Evolutionary conservation across 2,113 vertebrate genomes (phyloP).

Genomic region (Copsychus sechellarum): DNA sequence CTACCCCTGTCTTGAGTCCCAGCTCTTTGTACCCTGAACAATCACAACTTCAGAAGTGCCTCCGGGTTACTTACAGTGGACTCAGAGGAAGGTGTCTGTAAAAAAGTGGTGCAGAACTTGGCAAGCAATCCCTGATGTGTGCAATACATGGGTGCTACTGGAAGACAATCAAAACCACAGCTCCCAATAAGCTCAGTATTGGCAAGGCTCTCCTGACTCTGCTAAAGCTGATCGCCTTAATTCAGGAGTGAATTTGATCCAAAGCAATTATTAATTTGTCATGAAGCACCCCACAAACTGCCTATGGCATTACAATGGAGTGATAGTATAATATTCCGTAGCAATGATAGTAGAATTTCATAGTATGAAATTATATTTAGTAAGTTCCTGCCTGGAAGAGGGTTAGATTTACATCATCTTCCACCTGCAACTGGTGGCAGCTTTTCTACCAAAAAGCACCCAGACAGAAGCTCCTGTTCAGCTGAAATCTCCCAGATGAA

Average conservation of each 20-base stretch:
- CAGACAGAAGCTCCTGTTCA: not conserved
- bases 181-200: not conserved
- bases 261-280: not conserved
- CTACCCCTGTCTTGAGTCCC: not conserved
- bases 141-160: not conserved
- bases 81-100: not conserved
- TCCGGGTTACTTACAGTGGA: not conserved
- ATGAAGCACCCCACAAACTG: not conserved
- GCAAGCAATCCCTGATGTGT: rapidly evolving
- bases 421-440: not conserved
- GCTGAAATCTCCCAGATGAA: not conserved
- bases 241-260: not conserved
- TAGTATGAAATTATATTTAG: not conserved
- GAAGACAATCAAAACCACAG: not conserved
- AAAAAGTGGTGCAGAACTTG: not conserved
- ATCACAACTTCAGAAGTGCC: not conserved
- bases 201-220: not conserved
- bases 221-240: not conserved
- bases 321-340: not conserved
- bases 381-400: not conserved
- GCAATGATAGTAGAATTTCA: not conserved
- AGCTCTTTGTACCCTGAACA: not conserved
- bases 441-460: not conserved
- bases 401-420: not conserved
- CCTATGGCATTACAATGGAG: not conserved